phyloP scores from a whole-genome alignment of 2,888 invertebrate genomes.

The Pharmacophagus antenor region DNA sequence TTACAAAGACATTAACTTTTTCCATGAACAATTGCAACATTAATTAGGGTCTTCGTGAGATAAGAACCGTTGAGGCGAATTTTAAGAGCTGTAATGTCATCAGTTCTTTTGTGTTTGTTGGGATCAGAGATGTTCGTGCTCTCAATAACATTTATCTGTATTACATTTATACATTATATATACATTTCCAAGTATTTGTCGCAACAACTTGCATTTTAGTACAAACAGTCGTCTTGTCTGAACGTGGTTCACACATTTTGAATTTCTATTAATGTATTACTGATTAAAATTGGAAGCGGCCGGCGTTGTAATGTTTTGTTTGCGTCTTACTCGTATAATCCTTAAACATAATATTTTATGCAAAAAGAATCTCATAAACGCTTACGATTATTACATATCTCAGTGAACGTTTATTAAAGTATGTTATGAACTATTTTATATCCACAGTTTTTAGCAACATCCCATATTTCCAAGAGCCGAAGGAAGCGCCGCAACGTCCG shows the following conservation, averaged over 20 bases:
- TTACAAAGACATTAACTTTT: not conserved
- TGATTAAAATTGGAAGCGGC: not conserved
- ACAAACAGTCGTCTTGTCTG: constrained; percentile 26
- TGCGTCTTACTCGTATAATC: too few relatives aligned
- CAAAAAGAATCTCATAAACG: too few relatives aligned
- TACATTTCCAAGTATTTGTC: constrained; percentile 39
- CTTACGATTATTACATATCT: too few relatives aligned
- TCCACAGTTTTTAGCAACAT: constrained; percentile 41
- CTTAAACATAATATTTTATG: too few relatives aligned
- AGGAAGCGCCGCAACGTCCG: constrained; percentile 81
- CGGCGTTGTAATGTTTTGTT: not conserved
- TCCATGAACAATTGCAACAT: constrained; percentile 47
- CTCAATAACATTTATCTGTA: constrained; percentile 49
- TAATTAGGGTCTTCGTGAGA: not conserved
- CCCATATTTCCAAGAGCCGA: constrained; percentile 69
- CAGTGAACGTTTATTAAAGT: too few relatives aligned
- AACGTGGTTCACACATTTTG: not conserved
- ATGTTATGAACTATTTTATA: not conserved
- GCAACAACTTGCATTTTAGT: constrained; percentile 38
- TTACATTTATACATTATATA: too few relatives aligned
- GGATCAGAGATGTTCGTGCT: constrained; percentile 52
- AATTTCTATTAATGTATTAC: not conserved
- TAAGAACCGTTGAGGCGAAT: constrained; percentile 4
- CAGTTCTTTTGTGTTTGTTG: constrained; percentile 63
- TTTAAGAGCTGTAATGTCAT: constrained; percentile 53